Evolutionary conservation across 2,888 invertebrate genomes (phyloP).

Genomic region (Coelogynopora nodosa): DNA sequence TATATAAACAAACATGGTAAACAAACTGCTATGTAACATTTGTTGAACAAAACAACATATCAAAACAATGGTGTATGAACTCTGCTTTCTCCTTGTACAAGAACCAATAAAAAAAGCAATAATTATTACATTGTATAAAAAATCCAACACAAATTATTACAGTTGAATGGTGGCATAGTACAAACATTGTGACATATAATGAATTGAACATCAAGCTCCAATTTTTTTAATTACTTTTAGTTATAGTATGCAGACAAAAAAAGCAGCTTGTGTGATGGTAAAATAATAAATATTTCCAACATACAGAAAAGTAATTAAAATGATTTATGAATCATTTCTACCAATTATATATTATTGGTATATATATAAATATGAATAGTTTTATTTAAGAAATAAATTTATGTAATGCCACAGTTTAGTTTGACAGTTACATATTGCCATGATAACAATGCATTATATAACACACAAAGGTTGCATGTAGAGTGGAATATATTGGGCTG

Average conservation of each 20-base stretch:
- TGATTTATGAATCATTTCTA: slow-evolving; percentile 4
- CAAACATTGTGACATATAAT: not conserved
- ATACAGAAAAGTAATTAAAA: slow-evolving; percentile 3
- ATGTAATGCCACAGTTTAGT: not conserved
- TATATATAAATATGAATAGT: not conserved
- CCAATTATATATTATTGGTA: not conserved
- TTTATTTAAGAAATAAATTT: not conserved
- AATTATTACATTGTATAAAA: not conserved
- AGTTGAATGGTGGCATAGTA: slow-evolving; percentile 18
- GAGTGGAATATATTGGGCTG: not conserved
- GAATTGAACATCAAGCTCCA: not conserved
- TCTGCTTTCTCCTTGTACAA: too few relatives aligned
- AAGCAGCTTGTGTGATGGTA: slow-evolving; percentile 19
- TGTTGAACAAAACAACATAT: too few relatives aligned
- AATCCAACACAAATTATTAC: not conserved
- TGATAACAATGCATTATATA: too few relatives aligned
- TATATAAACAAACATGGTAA: too few relatives aligned
- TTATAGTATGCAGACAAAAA: not conserved
- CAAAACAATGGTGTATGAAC: too few relatives aligned
- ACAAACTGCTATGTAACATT: too few relatives aligned
- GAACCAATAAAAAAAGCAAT: too few relatives aligned
- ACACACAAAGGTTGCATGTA: not conserved
- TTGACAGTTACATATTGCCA: not conserved
- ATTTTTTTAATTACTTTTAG: not conserved
- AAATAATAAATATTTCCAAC: slow-evolving; percentile 18